Evolutionary conservation across 2,888 invertebrate genomes (phyloP).

Genomic region (Archips crataeganus): DNA sequence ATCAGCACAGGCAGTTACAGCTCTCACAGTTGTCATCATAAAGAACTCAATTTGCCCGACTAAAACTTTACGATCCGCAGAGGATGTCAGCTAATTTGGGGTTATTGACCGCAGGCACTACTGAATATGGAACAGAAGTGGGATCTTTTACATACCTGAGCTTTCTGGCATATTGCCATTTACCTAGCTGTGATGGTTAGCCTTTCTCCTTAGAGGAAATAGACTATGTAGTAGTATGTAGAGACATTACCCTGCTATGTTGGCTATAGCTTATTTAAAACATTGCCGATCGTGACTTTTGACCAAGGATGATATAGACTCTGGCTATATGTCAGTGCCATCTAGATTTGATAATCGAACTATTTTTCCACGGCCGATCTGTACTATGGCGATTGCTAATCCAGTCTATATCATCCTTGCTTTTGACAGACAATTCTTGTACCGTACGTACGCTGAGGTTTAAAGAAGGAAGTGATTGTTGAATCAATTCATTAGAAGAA

Average conservation of each 20-base stretch:
- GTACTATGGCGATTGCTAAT: no score
- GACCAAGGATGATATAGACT: no score
- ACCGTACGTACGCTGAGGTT: background rate
- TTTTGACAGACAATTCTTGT: no score
- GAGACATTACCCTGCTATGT: background rate
- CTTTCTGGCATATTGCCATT: slow-evolving; percentile 25
- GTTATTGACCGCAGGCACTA: slow-evolving; percentile 51
- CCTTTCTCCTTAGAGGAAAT: background rate
- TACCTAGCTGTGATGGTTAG: background rate
- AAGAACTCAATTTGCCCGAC: slow-evolving; percentile 50
- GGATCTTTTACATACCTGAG: background rate
- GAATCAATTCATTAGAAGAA: background rate
- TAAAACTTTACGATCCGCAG: slow-evolving; percentile 52
- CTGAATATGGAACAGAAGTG: slow-evolving; percentile 21
- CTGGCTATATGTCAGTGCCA: no score
- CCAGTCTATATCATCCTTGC: no score
- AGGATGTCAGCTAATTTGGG: slow-evolving; percentile 65
- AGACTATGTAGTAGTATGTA: background rate
- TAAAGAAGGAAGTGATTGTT: background rate
- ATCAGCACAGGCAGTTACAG: slow-evolving; percentile 13
- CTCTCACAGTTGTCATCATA: slow-evolving; percentile 50
- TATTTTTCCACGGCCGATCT: no score
- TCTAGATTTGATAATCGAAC: no score
- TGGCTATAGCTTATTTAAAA: background rate
- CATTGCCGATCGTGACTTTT: no score